Base-by-base conservation (phyloP, 2,888 invertebrate species). In the Catocala nupta region DNA sequence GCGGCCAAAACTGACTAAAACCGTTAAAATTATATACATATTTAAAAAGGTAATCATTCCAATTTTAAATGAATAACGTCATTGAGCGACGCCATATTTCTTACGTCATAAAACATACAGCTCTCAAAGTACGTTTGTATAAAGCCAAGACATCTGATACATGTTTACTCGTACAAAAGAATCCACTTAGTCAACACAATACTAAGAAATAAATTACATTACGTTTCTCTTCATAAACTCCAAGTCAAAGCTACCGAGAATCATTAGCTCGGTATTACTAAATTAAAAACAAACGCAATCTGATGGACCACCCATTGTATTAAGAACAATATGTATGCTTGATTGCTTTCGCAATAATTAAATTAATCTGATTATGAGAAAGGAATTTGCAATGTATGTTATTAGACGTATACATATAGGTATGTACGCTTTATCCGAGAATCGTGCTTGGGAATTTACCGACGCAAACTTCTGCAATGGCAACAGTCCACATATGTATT, bases 221-320 rank as follows among this genome's bases (percentile, higher is more conserved):
- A 48, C 36, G 45, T 60, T 50, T 55, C 55, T 50, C 50, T 12
- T 33, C 48, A 12, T 10, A 56, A 56, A 55, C 36, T 59, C 59
- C 62, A 55, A 61, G 55, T 65, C 63, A 68, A 64, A 47, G 33
- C 45, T 81, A 76, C 75, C 33, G 45, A 56, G 79, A 79, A 80
- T 65, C 59, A 65, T 74, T 68, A 69, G 60, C 16, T 47, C 65
- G 50, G 51, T 36, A 60, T 76, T 75, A 70, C 67, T 52, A 64
- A 72, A 79, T 73, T 66, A 71, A 77, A 68, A 77, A 70, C 69
- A 73, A 61, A 62, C 9, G 50, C 48, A 63, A 65, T 59, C 44
- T 54, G 65, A 63, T 50, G 55, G 76, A 70, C 78, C 76, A 78
- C 76, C 78, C 78, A 77, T 78, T 76, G 76, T 78, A 59, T 68